Conservation (phyloP, 2,888 invertebrate species). For the Blastobasis lacticolella region DNA sequence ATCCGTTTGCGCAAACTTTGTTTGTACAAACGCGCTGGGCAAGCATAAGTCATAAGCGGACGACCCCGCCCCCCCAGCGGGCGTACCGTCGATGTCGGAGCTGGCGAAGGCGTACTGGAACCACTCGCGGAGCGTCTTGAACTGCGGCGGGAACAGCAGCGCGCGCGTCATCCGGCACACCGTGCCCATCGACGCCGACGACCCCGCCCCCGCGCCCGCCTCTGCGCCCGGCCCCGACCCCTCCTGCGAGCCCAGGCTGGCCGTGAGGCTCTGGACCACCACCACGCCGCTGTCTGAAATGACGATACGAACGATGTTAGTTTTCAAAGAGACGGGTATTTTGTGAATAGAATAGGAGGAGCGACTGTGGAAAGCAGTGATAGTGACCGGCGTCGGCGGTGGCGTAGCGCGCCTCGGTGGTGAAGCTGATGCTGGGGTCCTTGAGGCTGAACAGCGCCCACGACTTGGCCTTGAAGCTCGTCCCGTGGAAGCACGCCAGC, state of each 20-base stretch:
- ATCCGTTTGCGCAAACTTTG: no score
- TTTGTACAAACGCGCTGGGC: no score
- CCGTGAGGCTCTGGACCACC: slow-evolving; percentile 92
- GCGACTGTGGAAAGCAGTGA: neutral
- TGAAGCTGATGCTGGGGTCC: slow-evolving; percentile 94
- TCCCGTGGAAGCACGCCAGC: slow-evolving; percentile 97
- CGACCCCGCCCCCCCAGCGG: neutral
- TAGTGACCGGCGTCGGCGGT: slow-evolving; percentile 28
- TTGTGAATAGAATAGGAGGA: no score
- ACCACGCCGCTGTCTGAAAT: slow-evolving; percentile 72
- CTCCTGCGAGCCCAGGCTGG: slow-evolving; percentile 79
- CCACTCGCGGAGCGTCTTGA: slow-evolving; percentile 95
- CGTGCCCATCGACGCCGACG: slow-evolving; percentile 94
- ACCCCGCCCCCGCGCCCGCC: slow-evolving; percentile 75
- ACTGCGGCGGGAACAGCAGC: slow-evolving; percentile 95
- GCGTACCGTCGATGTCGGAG: slow-evolving; percentile 91
- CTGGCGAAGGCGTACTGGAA: slow-evolving; percentile 97
- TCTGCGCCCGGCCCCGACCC: slow-evolving; percentile 71
- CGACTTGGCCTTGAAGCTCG: slow-evolving; percentile 95
- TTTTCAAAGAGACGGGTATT: no score
- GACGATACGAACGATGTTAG: slow-evolving; percentile 73
- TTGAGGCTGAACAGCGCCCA: slow-evolving; percentile 97
- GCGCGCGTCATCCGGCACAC: slow-evolving; percentile 94
- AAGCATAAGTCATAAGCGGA: no score
- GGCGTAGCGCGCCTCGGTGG: slow-evolving; percentile 91